phyloP scores from a whole-genome alignment of 2,797 vertebrate species.

The Pempheris klunzingeri region DNA sequence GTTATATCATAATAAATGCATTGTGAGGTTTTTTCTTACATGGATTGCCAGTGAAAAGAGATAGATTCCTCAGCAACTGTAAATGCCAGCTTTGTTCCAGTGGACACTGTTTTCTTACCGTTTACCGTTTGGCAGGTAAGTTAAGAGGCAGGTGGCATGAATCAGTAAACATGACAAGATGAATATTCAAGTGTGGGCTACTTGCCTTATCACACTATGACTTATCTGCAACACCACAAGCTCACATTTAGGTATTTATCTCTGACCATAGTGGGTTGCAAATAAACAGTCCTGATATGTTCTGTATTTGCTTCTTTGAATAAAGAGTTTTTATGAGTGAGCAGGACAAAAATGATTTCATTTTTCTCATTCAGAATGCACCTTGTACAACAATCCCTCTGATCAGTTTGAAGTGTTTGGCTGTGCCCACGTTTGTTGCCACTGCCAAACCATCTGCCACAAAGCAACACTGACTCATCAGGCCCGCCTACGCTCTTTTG shows the following conservation, averaged over 20 bases:
- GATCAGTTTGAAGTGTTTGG: constrained; percentile 53
- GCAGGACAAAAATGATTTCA: background rate
- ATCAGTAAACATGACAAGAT: constrained; percentile 4
- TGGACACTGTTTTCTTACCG: background rate
- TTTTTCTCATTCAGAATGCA: constrained; percentile 31
- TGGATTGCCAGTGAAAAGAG: background rate
- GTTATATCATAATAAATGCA: background rate
- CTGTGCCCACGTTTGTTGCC: constrained; percentile 65
- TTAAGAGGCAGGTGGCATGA: constrained; percentile 16
- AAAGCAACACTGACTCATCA: constrained; percentile 74
- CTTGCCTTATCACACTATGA: background rate
- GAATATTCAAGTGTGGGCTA: background rate
- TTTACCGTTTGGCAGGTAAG: background rate
- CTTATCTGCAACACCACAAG: background rate
- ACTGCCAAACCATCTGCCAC: constrained; percentile 77
- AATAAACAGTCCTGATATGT: background rate
- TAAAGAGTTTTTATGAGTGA: background rate
- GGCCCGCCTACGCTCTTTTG: constrained; percentile 61
- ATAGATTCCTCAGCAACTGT: background rate
- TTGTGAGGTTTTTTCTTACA: background rate
- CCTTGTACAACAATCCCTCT: constrained; percentile 36
- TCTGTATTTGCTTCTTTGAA: background rate
- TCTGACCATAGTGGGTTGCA: background rate
- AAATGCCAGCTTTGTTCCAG: background rate
- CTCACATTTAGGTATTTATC: constrained; percentile 2